phyloP scores from a whole-genome alignment of 2,113 vertebrate species.

The Perca flavescens region DNA sequence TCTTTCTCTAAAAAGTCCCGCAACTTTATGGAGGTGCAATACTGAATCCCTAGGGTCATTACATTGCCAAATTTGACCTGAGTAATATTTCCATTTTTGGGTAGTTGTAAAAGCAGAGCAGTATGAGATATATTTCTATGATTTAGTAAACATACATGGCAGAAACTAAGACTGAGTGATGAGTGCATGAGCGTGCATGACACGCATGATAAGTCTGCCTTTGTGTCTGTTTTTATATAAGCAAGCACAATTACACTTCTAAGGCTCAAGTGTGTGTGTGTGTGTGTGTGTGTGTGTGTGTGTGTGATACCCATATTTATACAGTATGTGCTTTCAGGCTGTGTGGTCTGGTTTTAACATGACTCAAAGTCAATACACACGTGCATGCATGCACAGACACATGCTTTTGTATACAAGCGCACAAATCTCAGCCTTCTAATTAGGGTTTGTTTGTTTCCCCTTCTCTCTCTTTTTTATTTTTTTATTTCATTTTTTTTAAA shows the following conservation, averaged over 20 bases:
- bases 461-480: not conserved
- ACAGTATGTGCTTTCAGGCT: constrained; percentile 12
- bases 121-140: not conserved
- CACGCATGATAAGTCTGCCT: not conserved
- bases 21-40: not conserved
- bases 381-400: not conserved
- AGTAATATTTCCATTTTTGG: too few species aligned
- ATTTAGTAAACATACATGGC: not conserved
- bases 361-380: constrained; percentile 6
- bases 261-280: not conserved
- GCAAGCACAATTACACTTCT: not conserved
- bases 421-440: constrained; percentile 27
- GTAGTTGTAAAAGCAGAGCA: not conserved
- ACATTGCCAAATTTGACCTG: not conserved
- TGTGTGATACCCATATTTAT: not conserved
- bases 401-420: not conserved
- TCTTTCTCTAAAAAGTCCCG: not conserved
- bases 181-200: not conserved
- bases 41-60: not conserved
- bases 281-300: not conserved
- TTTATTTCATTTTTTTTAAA: not conserved
- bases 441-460: constrained; percentile 29
- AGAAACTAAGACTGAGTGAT: not conserved
- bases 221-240: not conserved
- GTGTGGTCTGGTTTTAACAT: constrained; percentile 11